These are phyloP conservation scores for Emmelina monodactyla DNA, from an alignment of 2,888 invertebrate species.

Conservation along the genomic window DNA sequence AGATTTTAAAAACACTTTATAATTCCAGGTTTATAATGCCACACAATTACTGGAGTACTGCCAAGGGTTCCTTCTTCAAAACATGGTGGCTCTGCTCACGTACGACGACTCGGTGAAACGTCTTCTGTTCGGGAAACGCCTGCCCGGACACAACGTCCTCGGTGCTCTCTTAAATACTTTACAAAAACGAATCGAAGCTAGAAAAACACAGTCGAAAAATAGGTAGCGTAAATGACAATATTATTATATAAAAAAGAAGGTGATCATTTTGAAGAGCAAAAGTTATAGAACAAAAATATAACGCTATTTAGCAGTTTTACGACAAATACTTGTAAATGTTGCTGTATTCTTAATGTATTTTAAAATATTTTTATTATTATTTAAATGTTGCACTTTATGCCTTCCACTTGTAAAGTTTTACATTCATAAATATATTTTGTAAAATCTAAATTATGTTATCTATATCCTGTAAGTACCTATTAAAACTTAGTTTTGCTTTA, in stretches of 20 bases:
- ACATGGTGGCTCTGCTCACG: conserved; percentile 92
- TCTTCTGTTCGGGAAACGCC: conserved; percentile 85
- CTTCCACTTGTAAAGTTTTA: too few species aligned
- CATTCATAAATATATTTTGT: too few species aligned
- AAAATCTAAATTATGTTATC: too few species aligned
- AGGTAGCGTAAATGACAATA: conserved; percentile 30
- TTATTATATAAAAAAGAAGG: background rate
- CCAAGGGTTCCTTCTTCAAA: conserved; percentile 88
- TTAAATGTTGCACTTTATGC: too few species aligned
- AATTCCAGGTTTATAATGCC: conserved; percentile 85
- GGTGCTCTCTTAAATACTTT: conserved; percentile 81
- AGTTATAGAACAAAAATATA: too few species aligned
- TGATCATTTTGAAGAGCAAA: too few species aligned
- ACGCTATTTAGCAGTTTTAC: background rate
- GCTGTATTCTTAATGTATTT: background rate
- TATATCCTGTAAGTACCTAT: too few species aligned
- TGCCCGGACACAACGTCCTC: conserved; percentile 89
- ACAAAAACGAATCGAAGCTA: conserved; percentile 81
- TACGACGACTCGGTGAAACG: conserved; percentile 91
- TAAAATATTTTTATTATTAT: background rate
- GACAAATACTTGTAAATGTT: background rate
- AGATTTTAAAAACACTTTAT: too few species aligned
- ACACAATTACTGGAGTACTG: conserved; percentile 87
- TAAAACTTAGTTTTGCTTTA: too few species aligned
- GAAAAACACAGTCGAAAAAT: conserved; percentile 53